Evolutionary conservation across 2,888 invertebrate genomes (phyloP).

Genomic region (Balanococcus diminutus): DNA sequence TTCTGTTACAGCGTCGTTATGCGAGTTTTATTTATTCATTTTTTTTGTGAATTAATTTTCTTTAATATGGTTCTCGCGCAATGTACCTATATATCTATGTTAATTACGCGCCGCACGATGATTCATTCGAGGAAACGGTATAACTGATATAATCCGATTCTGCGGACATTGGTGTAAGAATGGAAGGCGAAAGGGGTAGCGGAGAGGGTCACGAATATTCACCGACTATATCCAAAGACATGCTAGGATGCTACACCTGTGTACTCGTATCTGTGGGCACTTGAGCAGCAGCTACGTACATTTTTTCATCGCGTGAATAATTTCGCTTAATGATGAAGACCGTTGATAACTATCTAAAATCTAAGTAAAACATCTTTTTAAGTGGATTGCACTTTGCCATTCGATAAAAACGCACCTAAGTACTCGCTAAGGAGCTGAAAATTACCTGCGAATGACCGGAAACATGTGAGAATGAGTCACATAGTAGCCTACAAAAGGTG

Average conservation of each 20-base stretch:
- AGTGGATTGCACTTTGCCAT: neutral
- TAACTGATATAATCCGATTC: neutral
- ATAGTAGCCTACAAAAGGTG: neutral
- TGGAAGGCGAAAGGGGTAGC: neutral
- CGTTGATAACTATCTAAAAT: neutral
- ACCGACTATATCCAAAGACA: neutral
- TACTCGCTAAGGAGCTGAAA: neutral
- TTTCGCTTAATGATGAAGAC: neutral
- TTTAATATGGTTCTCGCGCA: neutral
- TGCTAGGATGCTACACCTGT: neutral
- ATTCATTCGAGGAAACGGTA: constrained; percentile 9
- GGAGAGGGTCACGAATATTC: neutral
- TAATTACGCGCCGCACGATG: neutral
- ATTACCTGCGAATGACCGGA: neutral
- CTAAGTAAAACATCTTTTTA: too few relatives aligned
- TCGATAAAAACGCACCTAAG: neutral
- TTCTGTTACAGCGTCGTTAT: neutral
- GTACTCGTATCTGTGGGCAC: neutral
- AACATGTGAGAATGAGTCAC: neutral
- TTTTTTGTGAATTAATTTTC: constrained; percentile 3
- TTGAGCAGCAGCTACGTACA: neutral
- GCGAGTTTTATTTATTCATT: neutral
- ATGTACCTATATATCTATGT: neutral
- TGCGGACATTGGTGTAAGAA: neutral
- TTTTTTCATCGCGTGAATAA: neutral